Percentiles rank a stretch among this genome's conserved stretches.
phyloP scores from a whole-genome alignment of 1,140 invertebrate species.

The Hylyphantes graminicola region DNA sequence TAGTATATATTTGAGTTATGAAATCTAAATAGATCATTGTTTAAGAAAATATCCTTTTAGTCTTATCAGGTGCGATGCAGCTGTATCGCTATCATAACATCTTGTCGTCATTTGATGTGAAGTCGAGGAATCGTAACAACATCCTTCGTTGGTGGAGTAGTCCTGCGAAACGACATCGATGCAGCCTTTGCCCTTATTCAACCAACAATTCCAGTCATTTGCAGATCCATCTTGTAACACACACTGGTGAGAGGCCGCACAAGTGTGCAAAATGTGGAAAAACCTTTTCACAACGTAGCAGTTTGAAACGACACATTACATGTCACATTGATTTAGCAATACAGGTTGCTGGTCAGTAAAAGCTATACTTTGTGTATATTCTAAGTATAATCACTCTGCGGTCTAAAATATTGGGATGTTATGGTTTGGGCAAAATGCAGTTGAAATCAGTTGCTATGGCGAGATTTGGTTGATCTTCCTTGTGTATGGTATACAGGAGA shows the following conservation, averaged over 20 bases:
- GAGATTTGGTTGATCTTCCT: too few relatives aligned
- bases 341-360: slow-evolving; percentile 3
- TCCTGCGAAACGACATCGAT: slow-evolving; percentile 47
- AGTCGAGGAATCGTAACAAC: slow-evolving; percentile 46
- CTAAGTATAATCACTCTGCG: neutral
- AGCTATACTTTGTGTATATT: neutral
- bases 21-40: neutral
- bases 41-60: slow-evolving; percentile 31
- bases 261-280: slow-evolving; percentile 49
- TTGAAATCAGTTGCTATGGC: too few relatives aligned
- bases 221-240: slow-evolving; percentile 48
- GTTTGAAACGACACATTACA: slow-evolving; percentile 48
- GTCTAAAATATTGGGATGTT: too few relatives aligned
- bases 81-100: slow-evolving; percentile 43
- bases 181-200: slow-evolving; percentile 46
- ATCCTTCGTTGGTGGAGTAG: slow-evolving; percentile 31
- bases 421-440: too few relatives aligned
- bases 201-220: slow-evolving; percentile 56
- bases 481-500: too few relatives aligned
- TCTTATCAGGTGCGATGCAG: slow-evolving; percentile 43
- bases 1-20: neutral
- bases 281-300: slow-evolving; percentile 55
- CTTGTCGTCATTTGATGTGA: slow-evolving; percentile 51
- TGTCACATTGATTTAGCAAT: slow-evolving; percentile 50
- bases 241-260: slow-evolving; percentile 41